Evolutionary conservation across 2,797 vertebrate genomes (phyloP), one percentile per base, ranked within the genome.

Genomic region (Neosalanx taihuensis): DNA sequence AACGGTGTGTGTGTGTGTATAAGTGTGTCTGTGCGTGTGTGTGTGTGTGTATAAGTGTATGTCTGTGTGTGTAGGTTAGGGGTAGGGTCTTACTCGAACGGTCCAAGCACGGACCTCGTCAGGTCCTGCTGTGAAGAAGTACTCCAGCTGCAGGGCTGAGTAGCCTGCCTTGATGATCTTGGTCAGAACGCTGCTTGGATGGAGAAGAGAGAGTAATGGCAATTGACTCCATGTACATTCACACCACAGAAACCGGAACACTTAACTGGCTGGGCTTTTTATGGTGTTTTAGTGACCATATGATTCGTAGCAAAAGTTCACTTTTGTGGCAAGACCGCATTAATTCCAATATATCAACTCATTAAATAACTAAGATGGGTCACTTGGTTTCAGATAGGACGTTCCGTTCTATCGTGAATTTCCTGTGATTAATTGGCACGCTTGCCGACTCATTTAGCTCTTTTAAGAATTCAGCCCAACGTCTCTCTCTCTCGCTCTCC

Each of bases 21-120:
- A 46, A 1, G 49, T 56, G 49, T 29, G 71, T 64, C 35, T 64
- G 69, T 67, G 26, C 66, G 58, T 65, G 69, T 66, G n/a, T 69
- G 79, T 37, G 17, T 69, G 62, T 64, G 33, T 41, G 35, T 64
- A 9, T 26, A 10, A 41, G 35, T 64, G 35, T 26, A 49, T 18
- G 61, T 57, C 31, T 12, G 26, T 31, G 23, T 6, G 46, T 18
- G 20, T 74, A 73, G 71, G 66, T 75, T 56, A 56, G 51, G 51
- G 51, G 69, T 64, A 30, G 73, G 64, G 89, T 93, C 96, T 95
- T 95, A 97, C 95, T 94, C 93, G 95, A 87, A 96, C 87, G 92
- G 95, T 96, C 96, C 95, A 96, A 67, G 95, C 95, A 78, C 95
- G 94, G 90, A 96, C 96, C 93, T 98, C 96, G 82, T 97, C 95